phyloP scores from a whole-genome alignment of 2,888 invertebrate species.

The Aspidiotus destructor region DNA sequence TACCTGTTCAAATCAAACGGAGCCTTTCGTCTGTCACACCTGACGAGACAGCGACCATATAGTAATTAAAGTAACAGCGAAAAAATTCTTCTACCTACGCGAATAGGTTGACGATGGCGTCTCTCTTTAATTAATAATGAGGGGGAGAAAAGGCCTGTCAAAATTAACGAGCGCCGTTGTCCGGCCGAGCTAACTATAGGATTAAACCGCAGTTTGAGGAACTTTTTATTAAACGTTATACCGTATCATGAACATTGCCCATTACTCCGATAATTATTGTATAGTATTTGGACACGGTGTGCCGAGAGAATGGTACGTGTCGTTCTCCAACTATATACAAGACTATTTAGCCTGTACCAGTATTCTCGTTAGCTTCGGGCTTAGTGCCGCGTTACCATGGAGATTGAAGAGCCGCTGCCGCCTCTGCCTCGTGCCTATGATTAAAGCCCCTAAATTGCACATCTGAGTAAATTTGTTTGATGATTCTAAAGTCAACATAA shows the following conservation, averaged over 20 bases:
- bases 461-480: slow-evolving; percentile 32
- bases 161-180: slow-evolving; percentile 7
- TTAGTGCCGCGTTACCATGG: slow-evolving; percentile 17
- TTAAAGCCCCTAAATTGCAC: slow-evolving; percentile 31
- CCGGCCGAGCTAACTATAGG: background rate
- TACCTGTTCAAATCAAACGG: too few relatives aligned
- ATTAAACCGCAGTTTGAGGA: slow-evolving; percentile 12
- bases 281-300: background rate
- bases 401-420: slow-evolving; percentile 20
- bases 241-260: slow-evolving; percentile 6
- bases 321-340: background rate
- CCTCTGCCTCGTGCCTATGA: slow-evolving; percentile 7
- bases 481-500: slow-evolving; percentile 31
- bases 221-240: background rate
- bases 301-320: slow-evolving; percentile 1
- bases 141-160: background rate
- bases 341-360: slow-evolving; percentile 20
- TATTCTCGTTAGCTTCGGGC: slow-evolving; percentile 17
- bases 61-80: too few relatives aligned
- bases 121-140: slow-evolving; percentile 6
- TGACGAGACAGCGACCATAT: too few relatives aligned
- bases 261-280: background rate
- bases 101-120: background rate
- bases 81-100: too few relatives aligned
- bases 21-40: too few relatives aligned